These are phyloP conservation scores for Urocyon cinereoargenteus DNA, from an alignment of 2,797 vertebrate species.

Conservation along the genomic window DNA sequence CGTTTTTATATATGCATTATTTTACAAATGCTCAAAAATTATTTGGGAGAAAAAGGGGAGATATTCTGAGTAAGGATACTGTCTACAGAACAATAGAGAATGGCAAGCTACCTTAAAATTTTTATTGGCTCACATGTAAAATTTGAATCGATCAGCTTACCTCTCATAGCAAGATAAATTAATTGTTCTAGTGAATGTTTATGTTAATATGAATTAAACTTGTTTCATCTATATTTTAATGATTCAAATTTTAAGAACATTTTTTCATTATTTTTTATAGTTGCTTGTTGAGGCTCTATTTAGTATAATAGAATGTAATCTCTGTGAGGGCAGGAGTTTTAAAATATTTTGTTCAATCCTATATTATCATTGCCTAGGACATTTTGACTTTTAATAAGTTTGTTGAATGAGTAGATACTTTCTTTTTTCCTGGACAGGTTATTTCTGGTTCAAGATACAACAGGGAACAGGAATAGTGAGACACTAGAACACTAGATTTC, in stretches of 20 bases:
- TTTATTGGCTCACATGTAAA: neutral
- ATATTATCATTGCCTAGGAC: neutral
- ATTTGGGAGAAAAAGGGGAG: neutral
- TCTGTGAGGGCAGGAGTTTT: neutral
- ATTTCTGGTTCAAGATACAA: neutral
- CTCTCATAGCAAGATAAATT: neutral
- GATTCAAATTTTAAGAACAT: constrained; percentile 25
- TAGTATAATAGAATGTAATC: neutral
- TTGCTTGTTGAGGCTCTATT: neutral
- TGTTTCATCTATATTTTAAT: constrained; percentile 15
- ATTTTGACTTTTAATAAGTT: constrained; percentile 1
- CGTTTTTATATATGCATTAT: constrained; percentile 1
- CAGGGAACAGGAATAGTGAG: neutral
- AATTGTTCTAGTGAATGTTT: constrained; percentile 19
- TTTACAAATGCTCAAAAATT: neutral
- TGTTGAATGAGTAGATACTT: constrained; percentile 6
- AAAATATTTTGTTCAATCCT: neutral
- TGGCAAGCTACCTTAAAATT: constrained; percentile 30
- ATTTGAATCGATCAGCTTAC: constrained; percentile 47
- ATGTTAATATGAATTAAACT: neutral
- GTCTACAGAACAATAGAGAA: neutral
- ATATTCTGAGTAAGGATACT: neutral
- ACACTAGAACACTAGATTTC: constrained; percentile 26
- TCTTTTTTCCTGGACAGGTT: neutral
- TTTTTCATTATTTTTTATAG: neutral